Evolutionary conservation across 2,888 invertebrate species (phyloP).

Genomic region (Dolichomitus sp.): DNA sequence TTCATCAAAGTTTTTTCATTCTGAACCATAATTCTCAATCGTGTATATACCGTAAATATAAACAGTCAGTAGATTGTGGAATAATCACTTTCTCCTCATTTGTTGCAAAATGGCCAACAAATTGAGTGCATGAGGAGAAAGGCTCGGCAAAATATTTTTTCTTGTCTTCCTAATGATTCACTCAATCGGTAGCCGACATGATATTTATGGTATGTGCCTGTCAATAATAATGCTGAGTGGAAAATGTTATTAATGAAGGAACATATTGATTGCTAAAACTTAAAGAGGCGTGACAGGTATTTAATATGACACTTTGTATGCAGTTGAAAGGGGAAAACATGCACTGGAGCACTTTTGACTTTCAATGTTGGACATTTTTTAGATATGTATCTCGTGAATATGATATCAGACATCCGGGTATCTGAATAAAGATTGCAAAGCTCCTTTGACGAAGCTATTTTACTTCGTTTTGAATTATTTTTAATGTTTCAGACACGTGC

Average conservation of each 20-base stretch:
- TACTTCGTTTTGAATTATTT: no score
- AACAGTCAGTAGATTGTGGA: constrained; percentile 16
- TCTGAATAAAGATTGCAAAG: no score
- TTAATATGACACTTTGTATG: not conserved
- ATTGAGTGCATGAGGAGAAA: constrained; percentile 38
- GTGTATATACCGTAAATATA: constrained; percentile 11
- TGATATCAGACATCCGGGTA: no score
- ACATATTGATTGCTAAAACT: not conserved
- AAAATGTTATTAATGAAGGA: constrained; percentile 7
- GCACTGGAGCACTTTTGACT: not conserved
- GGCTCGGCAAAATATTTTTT: constrained; percentile 22
- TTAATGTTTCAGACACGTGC: no score
- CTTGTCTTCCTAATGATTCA: not conserved
- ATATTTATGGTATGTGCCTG: constrained; percentile 2
- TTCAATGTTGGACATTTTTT: not conserved
- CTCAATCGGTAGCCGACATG: not conserved
- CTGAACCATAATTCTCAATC: constrained; percentile 11
- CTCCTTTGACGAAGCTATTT: no score
- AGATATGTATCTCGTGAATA: not conserved
- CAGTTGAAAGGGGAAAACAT: not conserved
- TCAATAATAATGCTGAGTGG: not conserved
- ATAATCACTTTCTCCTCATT: constrained; percentile 34
- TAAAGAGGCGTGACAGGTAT: not conserved
- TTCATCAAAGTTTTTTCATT: constrained; percentile 12
- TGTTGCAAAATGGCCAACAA: constrained; percentile 5